Evolutionary conservation across 2,113 vertebrate species (phyloP).

Genomic region (Cettia cetti): DNA sequence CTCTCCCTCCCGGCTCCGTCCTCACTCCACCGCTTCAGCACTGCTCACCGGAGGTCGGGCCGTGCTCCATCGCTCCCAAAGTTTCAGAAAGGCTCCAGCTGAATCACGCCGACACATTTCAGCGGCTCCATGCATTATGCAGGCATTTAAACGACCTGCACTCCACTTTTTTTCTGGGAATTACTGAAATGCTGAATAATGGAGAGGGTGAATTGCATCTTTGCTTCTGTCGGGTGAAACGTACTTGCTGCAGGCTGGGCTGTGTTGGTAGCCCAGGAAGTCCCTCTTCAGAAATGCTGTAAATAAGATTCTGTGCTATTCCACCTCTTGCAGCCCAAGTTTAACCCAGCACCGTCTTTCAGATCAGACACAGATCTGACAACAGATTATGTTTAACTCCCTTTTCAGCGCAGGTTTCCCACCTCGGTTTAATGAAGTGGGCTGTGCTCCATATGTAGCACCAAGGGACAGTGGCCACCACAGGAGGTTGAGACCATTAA

Average conservation of each 20-base stretch:
- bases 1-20: neutral
- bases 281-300: neutral
- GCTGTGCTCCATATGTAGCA: neutral
- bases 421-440: neutral
- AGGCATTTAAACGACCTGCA: neutral
- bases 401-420: neutral
- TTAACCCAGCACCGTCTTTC: neutral
- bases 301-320: neutral
- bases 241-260: neutral
- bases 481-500: neutral
- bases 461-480: neutral
- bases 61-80: neutral
- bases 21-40: neutral
- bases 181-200: slow-evolving; percentile 18
- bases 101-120: neutral
- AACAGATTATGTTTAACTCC: neutral
- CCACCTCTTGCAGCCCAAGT: neutral
- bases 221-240: neutral
- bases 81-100: neutral
- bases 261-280: neutral
- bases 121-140: neutral
- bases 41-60: neutral
- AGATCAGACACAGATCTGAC: neutral
- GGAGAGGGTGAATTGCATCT: neutral
- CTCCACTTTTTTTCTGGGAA: neutral